A percentile compares a stretch with the other conserved stretches of the same genome.
These are phyloP conservation scores for Xenopus petersii DNA, from an alignment of 2,797 vertebrate genomes.

Conservation along the genomic window DNA sequence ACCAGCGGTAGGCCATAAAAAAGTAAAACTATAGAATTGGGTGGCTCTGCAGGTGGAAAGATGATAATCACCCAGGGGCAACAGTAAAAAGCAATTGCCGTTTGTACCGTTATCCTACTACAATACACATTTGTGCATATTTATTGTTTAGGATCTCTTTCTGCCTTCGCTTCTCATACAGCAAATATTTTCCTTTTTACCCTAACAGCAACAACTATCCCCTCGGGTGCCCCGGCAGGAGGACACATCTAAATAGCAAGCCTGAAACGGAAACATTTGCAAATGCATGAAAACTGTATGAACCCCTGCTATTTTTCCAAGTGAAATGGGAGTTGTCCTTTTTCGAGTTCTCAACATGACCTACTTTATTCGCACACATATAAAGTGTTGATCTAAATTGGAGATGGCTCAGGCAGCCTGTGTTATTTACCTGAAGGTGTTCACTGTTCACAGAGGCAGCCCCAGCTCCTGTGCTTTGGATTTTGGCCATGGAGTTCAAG, in stretches of 20 bases:
- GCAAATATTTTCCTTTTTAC: background rate
- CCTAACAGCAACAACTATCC: background rate
- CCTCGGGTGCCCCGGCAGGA: background rate
- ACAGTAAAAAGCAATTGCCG: no score
- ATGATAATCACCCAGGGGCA: no score
- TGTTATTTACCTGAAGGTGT: background rate
- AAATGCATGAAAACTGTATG: conserved; percentile 1
- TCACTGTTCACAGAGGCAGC: background rate
- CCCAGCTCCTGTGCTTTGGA: no score
- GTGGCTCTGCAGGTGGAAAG: no score
- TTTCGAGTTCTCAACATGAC: background rate
- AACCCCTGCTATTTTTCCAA: conserved; percentile 1
- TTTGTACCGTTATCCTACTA: no score
- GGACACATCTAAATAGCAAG: background rate
- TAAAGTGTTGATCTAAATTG: background rate
- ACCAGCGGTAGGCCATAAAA: no score
- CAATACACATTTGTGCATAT: no score
- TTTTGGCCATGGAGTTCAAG: no score
- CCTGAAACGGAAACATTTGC: background rate
- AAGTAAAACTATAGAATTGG: no score
- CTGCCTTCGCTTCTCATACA: background rate
- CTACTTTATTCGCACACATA: background rate
- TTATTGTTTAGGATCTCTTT: no score
- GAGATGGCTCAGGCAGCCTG: background rate
- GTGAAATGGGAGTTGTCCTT: background rate